Evolutionary conservation across 64 coral and sea anemone genomes (phyloP).

Genomic region (Astreopora myriophthalma): DNA sequence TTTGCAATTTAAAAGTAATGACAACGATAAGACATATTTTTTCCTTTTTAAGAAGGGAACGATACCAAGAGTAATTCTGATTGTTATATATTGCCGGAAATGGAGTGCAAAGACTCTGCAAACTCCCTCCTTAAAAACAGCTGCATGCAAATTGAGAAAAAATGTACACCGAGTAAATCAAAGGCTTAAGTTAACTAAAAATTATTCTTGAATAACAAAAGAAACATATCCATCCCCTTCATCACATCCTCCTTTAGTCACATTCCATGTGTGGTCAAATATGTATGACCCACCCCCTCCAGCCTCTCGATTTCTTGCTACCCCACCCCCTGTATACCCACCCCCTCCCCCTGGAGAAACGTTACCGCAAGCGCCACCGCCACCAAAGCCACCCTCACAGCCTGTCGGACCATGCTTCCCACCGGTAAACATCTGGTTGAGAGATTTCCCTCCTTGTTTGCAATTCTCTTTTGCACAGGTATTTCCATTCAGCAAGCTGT

Average conservation of each 20-base stretch:
- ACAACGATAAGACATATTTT: too few species aligned
- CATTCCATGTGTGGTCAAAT: background rate
- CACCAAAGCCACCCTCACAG: slow-evolving; percentile 86
- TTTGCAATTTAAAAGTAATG: too few species aligned
- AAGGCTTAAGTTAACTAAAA: background rate
- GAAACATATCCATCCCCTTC: slow-evolving; percentile 62
- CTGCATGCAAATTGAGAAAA: too few species aligned
- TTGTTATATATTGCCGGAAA: too few species aligned
- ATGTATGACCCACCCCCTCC: slow-evolving; percentile 71
- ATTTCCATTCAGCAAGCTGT: background rate
- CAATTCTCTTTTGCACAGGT: background rate
- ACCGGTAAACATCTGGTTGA: slow-evolving; percentile 22
- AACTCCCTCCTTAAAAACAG: too few species aligned
- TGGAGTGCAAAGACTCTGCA: too few species aligned
- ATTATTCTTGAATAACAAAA: slow-evolving; percentile 7
- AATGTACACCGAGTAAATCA: too few species aligned
- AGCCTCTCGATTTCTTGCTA: background rate
- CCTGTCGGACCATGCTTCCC: background rate
- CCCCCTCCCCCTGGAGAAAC: slow-evolving; percentile 73
- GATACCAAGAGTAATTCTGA: too few species aligned
- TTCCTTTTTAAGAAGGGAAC: too few species aligned
- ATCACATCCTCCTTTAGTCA: slow-evolving; percentile 22
- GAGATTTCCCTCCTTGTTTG: slow-evolving; percentile 43
- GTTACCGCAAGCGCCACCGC: slow-evolving; percentile 63
- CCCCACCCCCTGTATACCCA: slow-evolving; percentile 77